phyloP scores from a whole-genome alignment of 2,888 invertebrate species.

The Platerodrilus igneus region DNA sequence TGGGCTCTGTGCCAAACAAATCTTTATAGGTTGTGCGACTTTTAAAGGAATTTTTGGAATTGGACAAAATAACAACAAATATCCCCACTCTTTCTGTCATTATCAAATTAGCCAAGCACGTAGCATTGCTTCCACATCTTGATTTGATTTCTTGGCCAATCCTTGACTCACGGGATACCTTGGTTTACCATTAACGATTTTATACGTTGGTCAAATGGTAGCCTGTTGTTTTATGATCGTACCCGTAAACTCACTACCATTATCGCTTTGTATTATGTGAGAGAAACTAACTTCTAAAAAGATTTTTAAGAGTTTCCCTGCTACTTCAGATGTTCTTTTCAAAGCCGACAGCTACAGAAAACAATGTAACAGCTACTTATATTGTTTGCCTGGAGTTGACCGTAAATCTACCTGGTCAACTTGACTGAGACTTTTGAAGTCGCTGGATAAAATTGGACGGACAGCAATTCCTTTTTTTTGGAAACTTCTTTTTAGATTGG shows the following conservation, averaged over 20 bases:
- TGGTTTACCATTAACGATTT: conserved; percentile 18
- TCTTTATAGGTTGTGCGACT: not conserved
- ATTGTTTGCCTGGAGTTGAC: conserved; percentile 9
- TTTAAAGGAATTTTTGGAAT: conserved; percentile 7
- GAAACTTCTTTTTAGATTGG: conserved; percentile 16
- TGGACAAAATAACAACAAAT: conserved; percentile 11
- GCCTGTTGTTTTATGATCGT: conserved; percentile 16
- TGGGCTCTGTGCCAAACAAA: too few relatives aligned
- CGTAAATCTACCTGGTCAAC: conserved; percentile 20
- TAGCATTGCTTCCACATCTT: conserved; percentile 19
- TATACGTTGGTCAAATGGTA: conserved; percentile 17
- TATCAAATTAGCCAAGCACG: too few relatives aligned
- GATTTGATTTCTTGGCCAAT: too few relatives aligned
- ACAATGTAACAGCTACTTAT: conserved; percentile 2
- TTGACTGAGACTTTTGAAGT: conserved; percentile 18
- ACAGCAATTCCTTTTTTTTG: conserved; percentile 18
- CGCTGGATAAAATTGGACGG: conserved; percentile 20
- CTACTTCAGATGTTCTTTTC: conserved; percentile 19
- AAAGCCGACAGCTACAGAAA: too few relatives aligned
- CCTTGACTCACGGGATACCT: conserved; percentile 4
- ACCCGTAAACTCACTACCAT: conserved; percentile 18
- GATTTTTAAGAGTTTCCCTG: conserved; percentile 18
- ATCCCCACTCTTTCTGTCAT: too few relatives aligned
- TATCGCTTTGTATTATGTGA: conserved; percentile 5
- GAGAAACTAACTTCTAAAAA: conserved; percentile 17